phyloP scores from a whole-genome alignment of 1,140 invertebrate species.

The Drosophila mojavensis region DNA sequence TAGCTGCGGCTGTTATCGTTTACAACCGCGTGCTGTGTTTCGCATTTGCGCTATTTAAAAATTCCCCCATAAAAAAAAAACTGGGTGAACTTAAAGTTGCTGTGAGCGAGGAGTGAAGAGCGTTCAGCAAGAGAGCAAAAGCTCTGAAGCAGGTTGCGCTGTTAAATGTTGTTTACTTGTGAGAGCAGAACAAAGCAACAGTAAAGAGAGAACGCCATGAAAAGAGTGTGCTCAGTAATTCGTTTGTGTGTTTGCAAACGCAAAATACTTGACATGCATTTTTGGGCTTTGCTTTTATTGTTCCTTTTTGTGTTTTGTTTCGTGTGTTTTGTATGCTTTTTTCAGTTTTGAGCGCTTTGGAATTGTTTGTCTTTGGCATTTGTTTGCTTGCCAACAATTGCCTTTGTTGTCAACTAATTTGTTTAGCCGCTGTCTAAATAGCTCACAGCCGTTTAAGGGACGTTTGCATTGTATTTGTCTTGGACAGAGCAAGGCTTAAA shows the following conservation, averaged over 20 bases:
- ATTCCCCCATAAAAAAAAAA: slow-evolving; percentile 38
- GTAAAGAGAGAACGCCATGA: background rate
- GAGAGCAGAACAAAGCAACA: slow-evolving; percentile 13
- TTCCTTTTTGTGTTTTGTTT: slow-evolving; percentile 32
- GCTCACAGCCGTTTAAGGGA: slow-evolving; percentile 47
- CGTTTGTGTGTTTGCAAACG: slow-evolving; percentile 39
- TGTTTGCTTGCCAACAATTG: slow-evolving; percentile 55
- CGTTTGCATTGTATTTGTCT: slow-evolving; percentile 17
- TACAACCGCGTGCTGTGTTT: slow-evolving; percentile 49
- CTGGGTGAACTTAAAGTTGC: slow-evolving; percentile 50
- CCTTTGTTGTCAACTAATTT: slow-evolving; percentile 69
- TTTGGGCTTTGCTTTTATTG: slow-evolving; percentile 33
- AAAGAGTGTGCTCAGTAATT: slow-evolving; percentile 21
- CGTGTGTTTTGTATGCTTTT: slow-evolving; percentile 9
- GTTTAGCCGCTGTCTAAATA: slow-evolving; percentile 66
- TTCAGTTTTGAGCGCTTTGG: slow-evolving; percentile 13
- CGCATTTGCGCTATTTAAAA: slow-evolving; percentile 51
- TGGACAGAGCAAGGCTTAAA: background rate
- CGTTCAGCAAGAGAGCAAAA: slow-evolving; percentile 23
- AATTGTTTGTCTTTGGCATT: slow-evolving; percentile 69
- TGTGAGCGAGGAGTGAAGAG: slow-evolving; percentile 26
- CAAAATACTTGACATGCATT: slow-evolving; percentile 44
- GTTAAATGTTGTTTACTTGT: slow-evolving; percentile 45
- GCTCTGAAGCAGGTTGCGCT: slow-evolving; percentile 20
- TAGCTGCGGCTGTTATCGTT: slow-evolving; percentile 29